Evolutionary conservation across 2,113 vertebrate species (phyloP).

Genomic region (Clarias magur): DNA sequence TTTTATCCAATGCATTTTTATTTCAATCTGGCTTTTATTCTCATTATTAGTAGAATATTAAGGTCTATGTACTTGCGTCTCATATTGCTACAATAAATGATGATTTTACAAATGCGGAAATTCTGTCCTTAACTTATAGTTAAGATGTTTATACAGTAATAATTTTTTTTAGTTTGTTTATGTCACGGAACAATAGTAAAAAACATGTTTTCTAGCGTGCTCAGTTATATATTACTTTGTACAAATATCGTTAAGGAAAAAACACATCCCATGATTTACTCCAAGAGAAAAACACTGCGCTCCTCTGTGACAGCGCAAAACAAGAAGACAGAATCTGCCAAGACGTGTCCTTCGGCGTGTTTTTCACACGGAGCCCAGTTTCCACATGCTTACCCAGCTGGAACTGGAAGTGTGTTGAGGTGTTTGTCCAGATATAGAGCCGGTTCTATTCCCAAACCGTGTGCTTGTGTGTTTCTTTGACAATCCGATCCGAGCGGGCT

Average conservation of each 20-base stretch:
- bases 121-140: too few relatives aligned
- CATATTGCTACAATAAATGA: too few relatives aligned
- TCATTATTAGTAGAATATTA: too few relatives aligned
- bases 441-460: constrained; percentile 37
- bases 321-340: background rate
- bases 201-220: background rate
- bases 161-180: too few relatives aligned
- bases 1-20: too few relatives aligned
- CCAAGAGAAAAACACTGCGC: background rate
- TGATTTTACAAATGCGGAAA: too few relatives aligned
- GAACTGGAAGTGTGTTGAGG: constrained; percentile 30
- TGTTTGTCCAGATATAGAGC: constrained; percentile 11
- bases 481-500: constrained; percentile 46
- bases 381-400: constrained; percentile 27
- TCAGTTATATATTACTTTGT: background rate
- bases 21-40: too few relatives aligned
- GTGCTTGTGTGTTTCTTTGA: constrained; percentile 42
- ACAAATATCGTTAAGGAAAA: background rate
- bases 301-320: background rate
- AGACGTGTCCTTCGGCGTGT: background rate
- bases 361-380: constrained; percentile 11
- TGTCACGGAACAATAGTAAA: background rate
- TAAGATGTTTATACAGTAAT: too few relatives aligned
- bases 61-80: too few relatives aligned
- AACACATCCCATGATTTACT: constrained; percentile 14